Percentiles rank a stretch among this genome's conserved stretches.
Conservation (phyloP, 2,113 vertebrate genomes). For the Dissostichus mawsoni region DNA sequence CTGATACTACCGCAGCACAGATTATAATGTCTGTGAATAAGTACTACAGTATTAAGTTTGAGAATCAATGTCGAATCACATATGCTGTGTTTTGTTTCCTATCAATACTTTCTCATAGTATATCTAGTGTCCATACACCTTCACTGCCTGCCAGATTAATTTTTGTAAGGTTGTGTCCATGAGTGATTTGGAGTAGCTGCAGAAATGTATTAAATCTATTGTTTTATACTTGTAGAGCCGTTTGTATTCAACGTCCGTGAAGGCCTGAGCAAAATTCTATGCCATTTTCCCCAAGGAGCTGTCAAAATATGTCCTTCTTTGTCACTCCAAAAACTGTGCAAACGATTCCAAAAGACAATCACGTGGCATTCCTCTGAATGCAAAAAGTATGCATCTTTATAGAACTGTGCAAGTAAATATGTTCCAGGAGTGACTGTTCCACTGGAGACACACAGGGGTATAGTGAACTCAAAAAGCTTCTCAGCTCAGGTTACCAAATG, state of each 20-base stretch:
- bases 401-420: background rate
- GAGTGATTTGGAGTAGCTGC: too few relatives aligned
- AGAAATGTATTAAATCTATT: background rate
- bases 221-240: background rate
- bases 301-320: background rate
- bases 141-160: too few relatives aligned
- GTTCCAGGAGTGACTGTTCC: background rate
- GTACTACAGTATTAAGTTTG: too few relatives aligned
- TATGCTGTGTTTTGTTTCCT: too few relatives aligned
- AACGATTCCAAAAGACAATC: background rate
- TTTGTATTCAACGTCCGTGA: background rate
- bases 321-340: background rate
- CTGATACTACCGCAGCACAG: too few relatives aligned
- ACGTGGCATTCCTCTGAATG: background rate
- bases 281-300: background rate
- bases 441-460: background rate
- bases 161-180: too few relatives aligned
- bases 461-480: constrained; percentile 17
- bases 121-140: background rate
- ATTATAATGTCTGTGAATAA: too few relatives aligned
- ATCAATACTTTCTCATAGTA: too few relatives aligned
- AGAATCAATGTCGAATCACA: too few relatives aligned
- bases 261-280: background rate
- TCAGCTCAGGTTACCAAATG: constrained; percentile 17
- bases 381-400: background rate